A percentile compares a stretch with the other conserved stretches of the same genome.
Conservation (phyloP, 2,797 vertebrate genomes). For the Neosilurus mollespiculum region DNA sequence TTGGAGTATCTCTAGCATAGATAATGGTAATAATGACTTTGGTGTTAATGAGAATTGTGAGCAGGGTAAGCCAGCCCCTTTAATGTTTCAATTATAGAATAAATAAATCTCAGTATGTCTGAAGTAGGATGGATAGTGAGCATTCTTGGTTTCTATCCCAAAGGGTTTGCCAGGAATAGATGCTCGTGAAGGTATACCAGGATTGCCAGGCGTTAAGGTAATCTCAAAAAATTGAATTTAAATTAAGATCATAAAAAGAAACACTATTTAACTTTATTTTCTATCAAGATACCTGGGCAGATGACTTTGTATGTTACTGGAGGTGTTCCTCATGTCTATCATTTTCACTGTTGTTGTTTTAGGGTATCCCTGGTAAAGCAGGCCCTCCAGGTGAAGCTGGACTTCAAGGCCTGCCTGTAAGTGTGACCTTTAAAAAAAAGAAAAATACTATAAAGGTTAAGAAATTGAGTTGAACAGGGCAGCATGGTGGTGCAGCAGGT, state of each 20-base stretch:
- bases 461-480: not conserved
- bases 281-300: not conserved
- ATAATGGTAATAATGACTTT: no score
- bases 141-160: conserved; percentile 1
- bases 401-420: conserved; percentile 86
- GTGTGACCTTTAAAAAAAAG: conserved; percentile 63
- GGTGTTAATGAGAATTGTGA: no score
- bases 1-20: no score
- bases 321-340: conserved; percentile 11
- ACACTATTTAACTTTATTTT: not conserved
- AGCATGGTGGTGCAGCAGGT: not conserved
- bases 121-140: not conserved
- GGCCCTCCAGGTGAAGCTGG: conserved; percentile 88
- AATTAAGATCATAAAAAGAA: not conserved
- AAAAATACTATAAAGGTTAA: not conserved
- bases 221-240: not conserved
- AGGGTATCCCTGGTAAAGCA: conserved; percentile 88
- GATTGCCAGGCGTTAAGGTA: conserved; percentile 88
- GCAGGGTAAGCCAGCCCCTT: no score
- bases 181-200: conserved; percentile 90
- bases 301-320: conserved; percentile 3
- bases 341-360: conserved; percentile 49
- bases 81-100: not conserved
- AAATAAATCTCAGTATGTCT: not conserved
- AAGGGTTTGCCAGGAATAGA: conserved; percentile 89